These are phyloP conservation scores for Xestia ashworthii DNA, from an alignment of 2,888 invertebrate species.

Conservation along the genomic window DNA sequence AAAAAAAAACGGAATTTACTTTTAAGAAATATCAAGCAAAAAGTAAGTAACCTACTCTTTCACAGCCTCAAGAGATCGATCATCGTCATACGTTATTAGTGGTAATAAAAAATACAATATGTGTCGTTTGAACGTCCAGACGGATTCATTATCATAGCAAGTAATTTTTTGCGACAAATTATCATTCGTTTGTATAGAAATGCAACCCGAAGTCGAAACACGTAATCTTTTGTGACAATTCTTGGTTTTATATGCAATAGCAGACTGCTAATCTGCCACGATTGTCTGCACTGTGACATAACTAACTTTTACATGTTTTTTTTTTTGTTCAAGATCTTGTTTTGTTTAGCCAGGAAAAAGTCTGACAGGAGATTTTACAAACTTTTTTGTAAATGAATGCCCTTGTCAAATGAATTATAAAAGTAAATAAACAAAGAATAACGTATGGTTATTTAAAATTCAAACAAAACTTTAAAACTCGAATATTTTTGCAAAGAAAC, in stretches of 20 bases:
- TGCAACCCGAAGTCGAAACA: constrained; percentile 32
- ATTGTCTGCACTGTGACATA: background rate
- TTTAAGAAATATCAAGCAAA: background rate
- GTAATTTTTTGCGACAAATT: constrained; percentile 36
- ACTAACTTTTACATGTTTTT: background rate
- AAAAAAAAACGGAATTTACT: background rate
- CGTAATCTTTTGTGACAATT: constrained; percentile 34
- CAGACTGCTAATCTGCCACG: background rate
- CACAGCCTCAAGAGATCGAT: constrained; percentile 29
- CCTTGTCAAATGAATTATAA: too few species aligned
- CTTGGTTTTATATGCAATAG: constrained; percentile 32
- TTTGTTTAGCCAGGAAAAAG: constrained; percentile 8
- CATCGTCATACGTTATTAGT: background rate
- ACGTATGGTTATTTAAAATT: too few species aligned
- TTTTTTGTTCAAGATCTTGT: constrained; percentile 14
- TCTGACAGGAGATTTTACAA: background rate
- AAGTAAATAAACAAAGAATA: too few species aligned
- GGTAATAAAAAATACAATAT: constrained; percentile 31
- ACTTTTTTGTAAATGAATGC: background rate
- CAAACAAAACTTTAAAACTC: too few species aligned
- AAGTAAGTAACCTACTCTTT: background rate
- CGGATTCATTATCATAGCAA: constrained; percentile 38
- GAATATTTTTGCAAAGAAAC: background rate
- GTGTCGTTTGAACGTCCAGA: constrained; percentile 30
- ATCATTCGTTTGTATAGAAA: constrained; percentile 30